These are phyloP conservation scores for Keiferia lycopersicella DNA, from an alignment of 2,888 invertebrate species.

Conservation along the genomic window DNA sequence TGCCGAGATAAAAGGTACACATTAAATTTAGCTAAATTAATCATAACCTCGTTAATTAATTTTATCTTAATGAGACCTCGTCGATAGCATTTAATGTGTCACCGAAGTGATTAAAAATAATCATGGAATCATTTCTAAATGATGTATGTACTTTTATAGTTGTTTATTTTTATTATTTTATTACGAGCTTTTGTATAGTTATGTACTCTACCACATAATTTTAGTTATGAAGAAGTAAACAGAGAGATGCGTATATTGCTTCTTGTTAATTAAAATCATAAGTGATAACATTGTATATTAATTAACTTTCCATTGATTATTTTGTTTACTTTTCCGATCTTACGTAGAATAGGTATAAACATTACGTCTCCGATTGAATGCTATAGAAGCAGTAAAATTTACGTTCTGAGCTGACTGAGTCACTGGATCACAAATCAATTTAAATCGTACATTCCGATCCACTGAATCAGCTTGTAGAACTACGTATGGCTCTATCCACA, in stretches of 20 bases:
- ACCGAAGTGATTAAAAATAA: slow-evolving; percentile 31
- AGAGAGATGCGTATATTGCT: too few relatives aligned
- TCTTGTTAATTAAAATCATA: too few relatives aligned
- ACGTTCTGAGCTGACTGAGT: slow-evolving; percentile 5
- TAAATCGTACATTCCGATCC: slow-evolving; percentile 32
- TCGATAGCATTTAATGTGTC: slow-evolving; percentile 41
- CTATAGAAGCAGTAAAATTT: not conserved
- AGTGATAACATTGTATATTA: too few relatives aligned
- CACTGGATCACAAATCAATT: slow-evolving; percentile 35
- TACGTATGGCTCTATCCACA: not conserved
- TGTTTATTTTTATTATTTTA: not conserved
- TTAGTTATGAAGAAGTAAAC: too few relatives aligned
- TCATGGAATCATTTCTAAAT: not conserved
- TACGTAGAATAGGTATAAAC: too few relatives aligned
- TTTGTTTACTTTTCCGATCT: too few relatives aligned
- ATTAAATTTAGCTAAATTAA: not conserved
- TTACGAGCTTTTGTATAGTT: too few relatives aligned
- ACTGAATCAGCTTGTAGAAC: slow-evolving; percentile 34
- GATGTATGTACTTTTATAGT: not conserved
- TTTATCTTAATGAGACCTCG: slow-evolving; percentile 36
- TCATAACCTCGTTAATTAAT: slow-evolving; percentile 26
- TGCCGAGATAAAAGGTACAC: not conserved
- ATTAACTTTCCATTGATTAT: too few relatives aligned
- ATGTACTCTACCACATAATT: too few relatives aligned
- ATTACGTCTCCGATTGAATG: not conserved